Percentiles rank a stretch among this genome's conserved stretches.
Evolutionary conservation across 92 coral and sea anemone species (phyloP).

Genomic region (Chrysogorgia sp.): DNA sequence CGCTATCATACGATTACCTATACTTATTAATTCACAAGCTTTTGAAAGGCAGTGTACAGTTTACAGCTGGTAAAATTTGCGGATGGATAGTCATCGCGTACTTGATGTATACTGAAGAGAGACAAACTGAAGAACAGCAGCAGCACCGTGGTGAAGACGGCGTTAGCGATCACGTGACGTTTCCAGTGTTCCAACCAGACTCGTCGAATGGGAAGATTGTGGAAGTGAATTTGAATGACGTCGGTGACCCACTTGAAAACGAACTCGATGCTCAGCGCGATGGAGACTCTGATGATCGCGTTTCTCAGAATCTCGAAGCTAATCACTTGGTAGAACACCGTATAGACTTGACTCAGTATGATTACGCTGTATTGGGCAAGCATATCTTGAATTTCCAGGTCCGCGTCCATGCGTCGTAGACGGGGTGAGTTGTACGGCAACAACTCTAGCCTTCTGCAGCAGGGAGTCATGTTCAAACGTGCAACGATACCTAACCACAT

Average conservation of each 20-base stretch:
- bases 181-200: slow-evolving; percentile 66
- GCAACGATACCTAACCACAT: slow-evolving; percentile 39
- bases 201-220: slow-evolving; percentile 54
- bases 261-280: slow-evolving; percentile 65
- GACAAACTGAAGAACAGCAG: too few species aligned
- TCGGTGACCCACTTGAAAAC: slow-evolving; percentile 63
- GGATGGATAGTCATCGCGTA: too few species aligned
- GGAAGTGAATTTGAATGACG: slow-evolving; percentile 50
- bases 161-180: too few species aligned
- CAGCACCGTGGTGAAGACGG: too few species aligned
- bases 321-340: background rate
- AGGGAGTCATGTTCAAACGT: slow-evolving; percentile 33
- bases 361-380: slow-evolving; percentile 58
- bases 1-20: too few species aligned
- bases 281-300: slow-evolving; percentile 47
- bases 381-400: slow-evolving; percentile 70
- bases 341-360: background rate
- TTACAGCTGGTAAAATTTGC: too few species aligned
- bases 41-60: too few species aligned
- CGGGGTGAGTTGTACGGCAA: slow-evolving; percentile 57
- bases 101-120: too few species aligned
- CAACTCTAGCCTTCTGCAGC: slow-evolving; percentile 16
- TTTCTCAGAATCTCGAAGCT: slow-evolving; percentile 7
- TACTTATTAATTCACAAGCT: too few species aligned
- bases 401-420: slow-evolving; percentile 79